These are phyloP conservation scores for Prunella strophiata DNA, from an alignment of 2,797 vertebrate species.

Conservation along the genomic window DNA sequence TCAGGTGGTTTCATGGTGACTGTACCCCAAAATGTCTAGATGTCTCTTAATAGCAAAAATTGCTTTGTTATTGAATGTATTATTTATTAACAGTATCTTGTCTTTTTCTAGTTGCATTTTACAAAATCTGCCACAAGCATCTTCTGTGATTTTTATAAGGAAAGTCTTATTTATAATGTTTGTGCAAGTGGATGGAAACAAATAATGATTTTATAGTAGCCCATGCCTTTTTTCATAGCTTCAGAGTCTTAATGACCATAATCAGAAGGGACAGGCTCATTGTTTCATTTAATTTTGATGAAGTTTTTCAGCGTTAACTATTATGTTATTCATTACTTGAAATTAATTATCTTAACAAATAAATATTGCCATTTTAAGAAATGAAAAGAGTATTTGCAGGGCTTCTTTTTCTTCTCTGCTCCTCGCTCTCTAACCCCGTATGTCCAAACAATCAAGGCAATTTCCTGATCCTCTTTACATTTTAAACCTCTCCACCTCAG, in stretches of 20 bases:
- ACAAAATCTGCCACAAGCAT: constrained; percentile 39
- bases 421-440: background rate
- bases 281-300: constrained; percentile 46
- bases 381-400: background rate
- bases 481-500: background rate
- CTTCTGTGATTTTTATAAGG: constrained; percentile 63
- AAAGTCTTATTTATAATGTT: constrained; percentile 52
- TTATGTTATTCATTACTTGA: constrained; percentile 54
- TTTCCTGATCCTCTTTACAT: background rate
- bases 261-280: constrained; percentile 27
- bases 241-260: constrained; percentile 27
- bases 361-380: constrained; percentile 64
- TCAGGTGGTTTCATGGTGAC: constrained; percentile 40
- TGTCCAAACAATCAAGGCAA: background rate
- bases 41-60: constrained; percentile 50
- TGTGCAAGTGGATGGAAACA: constrained; percentile 10
- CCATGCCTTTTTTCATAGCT: constrained; percentile 48
- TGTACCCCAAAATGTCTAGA: constrained; percentile 24
- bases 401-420: constrained; percentile 29
- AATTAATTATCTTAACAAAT: constrained; percentile 55
- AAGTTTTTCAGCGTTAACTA: constrained; percentile 22
- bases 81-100: constrained; percentile 34
- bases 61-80: constrained; percentile 57
- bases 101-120: constrained; percentile 63
- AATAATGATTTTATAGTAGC: constrained; percentile 56